phyloP scores from a whole-genome alignment of 1,140 invertebrate species.

The Lepidurus apus region DNA sequence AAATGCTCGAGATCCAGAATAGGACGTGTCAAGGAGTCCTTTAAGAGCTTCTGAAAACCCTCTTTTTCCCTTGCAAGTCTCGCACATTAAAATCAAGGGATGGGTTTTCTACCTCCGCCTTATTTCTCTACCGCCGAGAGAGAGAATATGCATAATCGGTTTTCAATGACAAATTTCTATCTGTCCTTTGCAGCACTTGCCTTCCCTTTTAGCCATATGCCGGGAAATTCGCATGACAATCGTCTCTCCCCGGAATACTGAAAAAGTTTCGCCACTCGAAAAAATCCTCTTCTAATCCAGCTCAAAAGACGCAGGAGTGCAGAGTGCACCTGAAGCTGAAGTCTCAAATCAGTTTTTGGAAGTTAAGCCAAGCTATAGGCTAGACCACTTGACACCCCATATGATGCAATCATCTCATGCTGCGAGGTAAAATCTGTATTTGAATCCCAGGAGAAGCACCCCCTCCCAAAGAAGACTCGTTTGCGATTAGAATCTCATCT shows the following conservation, averaged over 20 bases:
- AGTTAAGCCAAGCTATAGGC: neutral
- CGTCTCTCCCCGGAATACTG: neutral
- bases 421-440: constrained; percentile 14
- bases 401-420: constrained; percentile 18
- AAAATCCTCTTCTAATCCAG: neutral
- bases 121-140: neutral
- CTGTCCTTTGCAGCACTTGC: neutral
- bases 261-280: neutral
- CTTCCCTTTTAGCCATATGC: neutral
- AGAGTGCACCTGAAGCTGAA: constrained; percentile 13
- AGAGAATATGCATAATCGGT: neutral
- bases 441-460: neutral
- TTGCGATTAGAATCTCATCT: constrained; percentile 21
- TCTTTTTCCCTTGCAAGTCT: neutral
- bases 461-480: neutral
- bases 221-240: neutral
- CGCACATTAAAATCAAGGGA: too few relatives aligned
- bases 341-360: neutral
- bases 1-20: neutral
- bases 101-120: neutral
- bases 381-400: constrained; percentile 9
- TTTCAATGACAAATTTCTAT: neutral
- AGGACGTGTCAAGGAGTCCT: constrained; percentile 2
- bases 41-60: neutral
- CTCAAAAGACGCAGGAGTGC: neutral